Conservation (phyloP, 2,797 vertebrate species). For the Galaxias olidus region DNA sequence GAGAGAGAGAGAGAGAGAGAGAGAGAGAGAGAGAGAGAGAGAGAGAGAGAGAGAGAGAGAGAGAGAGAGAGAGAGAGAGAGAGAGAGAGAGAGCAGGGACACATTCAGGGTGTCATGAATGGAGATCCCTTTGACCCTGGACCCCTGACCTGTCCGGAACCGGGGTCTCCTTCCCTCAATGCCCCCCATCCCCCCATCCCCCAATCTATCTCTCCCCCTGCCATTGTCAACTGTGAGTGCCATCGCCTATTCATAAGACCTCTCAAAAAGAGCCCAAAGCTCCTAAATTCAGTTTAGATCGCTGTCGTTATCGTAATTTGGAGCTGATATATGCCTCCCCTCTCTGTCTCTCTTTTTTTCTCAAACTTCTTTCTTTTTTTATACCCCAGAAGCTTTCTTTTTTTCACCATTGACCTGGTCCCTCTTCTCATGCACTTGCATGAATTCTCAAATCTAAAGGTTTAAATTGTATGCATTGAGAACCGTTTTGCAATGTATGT, state of each 20-base stretch:
- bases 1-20: no score
- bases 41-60: no score
- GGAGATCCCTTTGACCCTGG: conserved; percentile 68
- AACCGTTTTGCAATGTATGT: no score
- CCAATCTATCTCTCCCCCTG: conserved; percentile 2
- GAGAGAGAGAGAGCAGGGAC: no score
- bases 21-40: no score
- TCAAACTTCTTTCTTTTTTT: conserved; percentile 22
- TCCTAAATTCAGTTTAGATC: conserved; percentile 57
- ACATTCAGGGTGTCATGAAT: conserved; percentile 63
- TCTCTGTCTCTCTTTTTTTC: neutral
- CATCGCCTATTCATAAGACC: conserved; percentile 52
- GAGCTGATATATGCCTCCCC: conserved; percentile 17
- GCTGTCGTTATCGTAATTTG: conserved; percentile 56
- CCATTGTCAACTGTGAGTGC: conserved; percentile 62
- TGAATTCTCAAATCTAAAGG: neutral
- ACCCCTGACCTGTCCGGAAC: conserved; percentile 59
- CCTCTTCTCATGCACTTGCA: neutral
- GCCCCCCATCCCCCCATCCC: conserved; percentile 19
- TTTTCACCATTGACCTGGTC: conserved; percentile 32
- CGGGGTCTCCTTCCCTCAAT: neutral
- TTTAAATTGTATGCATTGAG: neutral
- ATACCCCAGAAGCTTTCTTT: conserved; percentile 22
- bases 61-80: no score
- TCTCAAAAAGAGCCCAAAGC: conserved; percentile 44